Conservation (phyloP, 1,140 invertebrate genomes). For the Hirudo medicinalis region DNA sequence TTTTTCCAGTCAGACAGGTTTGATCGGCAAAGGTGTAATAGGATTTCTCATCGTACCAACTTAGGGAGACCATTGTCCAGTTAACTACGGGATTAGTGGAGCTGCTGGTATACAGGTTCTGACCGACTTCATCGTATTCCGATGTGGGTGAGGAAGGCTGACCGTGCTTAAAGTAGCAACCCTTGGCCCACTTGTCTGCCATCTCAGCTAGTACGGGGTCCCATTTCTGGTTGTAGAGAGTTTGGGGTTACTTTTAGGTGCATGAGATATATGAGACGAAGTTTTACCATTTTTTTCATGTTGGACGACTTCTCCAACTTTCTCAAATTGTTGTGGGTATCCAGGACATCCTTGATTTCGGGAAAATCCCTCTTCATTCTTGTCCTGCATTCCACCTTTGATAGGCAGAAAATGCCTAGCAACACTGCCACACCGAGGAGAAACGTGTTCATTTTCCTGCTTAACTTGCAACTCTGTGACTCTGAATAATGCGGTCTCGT, state of each 20-base stretch:
- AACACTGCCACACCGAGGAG: too few species aligned
- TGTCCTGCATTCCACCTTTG: too few species aligned
- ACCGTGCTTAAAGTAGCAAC: not conserved
- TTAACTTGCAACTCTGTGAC: too few species aligned
- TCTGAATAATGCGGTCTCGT: too few species aligned
- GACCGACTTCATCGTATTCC: not conserved
- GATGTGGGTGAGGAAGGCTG: not conserved
- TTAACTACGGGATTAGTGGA: not conserved
- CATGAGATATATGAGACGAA: too few species aligned
- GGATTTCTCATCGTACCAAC: constrained; percentile 3
- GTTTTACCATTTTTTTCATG: constrained; percentile 6
- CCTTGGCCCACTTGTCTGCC: not conserved
- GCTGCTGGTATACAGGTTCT: not conserved
- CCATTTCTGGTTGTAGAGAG: not conserved
- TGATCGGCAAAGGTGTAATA: not conserved
- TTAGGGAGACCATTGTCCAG: not conserved
- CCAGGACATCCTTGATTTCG: too few species aligned
- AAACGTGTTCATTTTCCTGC: too few species aligned
- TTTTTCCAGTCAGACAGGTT: not conserved
- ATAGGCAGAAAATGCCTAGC: too few species aligned
- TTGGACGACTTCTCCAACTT: not conserved
- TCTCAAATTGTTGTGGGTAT: not conserved
- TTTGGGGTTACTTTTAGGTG: too few species aligned
- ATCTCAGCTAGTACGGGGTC: not conserved
- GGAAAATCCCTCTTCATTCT: too few species aligned